phyloP scores from a whole-genome alignment of 2,113 vertebrate species.

The Alligator sinensis region DNA sequence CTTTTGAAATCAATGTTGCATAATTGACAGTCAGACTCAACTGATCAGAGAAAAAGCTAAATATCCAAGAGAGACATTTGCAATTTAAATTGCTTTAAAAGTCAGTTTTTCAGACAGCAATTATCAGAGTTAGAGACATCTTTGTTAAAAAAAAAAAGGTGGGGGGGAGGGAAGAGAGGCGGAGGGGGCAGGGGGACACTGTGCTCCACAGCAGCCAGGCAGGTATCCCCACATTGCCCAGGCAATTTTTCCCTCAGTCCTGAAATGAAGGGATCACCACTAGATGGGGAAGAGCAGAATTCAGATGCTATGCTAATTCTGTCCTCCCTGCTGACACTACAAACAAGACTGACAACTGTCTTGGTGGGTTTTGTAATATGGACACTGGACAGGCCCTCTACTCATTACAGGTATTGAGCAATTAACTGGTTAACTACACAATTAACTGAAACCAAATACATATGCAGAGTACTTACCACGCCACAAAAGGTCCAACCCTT shows the following conservation, averaged over 20 bases:
- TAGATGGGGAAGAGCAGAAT: neutral
- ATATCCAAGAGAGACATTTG: neutral
- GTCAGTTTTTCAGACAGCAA: neutral
- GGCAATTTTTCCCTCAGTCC: accelerated
- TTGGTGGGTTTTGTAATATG: neutral
- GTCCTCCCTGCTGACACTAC: neutral
- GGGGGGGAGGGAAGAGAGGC: neutral
- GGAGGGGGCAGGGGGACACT: neutral
- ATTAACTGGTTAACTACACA: too few relatives aligned
- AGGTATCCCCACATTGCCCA: neutral
- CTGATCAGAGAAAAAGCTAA: neutral
- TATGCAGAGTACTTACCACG: too few relatives aligned
- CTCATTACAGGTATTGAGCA: too few relatives aligned
- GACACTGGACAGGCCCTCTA: neutral
- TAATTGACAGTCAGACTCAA: neutral
- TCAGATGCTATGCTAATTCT: accelerated
- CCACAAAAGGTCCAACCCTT: too few relatives aligned
- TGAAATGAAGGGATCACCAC: neutral
- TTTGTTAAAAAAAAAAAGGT: neutral
- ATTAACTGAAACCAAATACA: too few relatives aligned
- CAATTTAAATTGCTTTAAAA: neutral
- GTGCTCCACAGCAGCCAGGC: neutral
- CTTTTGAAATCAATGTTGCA: neutral
- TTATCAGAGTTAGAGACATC: neutral
- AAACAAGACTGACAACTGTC: accelerated